Evolutionary conservation across 2,888 invertebrate species (phyloP), one percentile per base, ranked within the genome.

Genomic region (Parapristionchus giblindavisi): DNA sequence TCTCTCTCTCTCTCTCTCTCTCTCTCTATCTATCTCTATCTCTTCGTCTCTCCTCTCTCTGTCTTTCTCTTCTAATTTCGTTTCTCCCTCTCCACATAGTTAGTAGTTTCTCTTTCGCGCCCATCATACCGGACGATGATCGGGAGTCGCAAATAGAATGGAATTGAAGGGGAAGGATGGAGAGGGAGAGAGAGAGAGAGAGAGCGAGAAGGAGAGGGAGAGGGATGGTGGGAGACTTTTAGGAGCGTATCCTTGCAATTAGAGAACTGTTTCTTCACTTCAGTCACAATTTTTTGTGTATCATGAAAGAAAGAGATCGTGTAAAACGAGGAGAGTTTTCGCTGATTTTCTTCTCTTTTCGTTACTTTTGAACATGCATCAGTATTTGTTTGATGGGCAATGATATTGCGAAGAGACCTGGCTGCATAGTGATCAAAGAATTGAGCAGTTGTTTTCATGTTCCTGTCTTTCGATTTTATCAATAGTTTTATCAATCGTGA

Each of bases 1-100:
- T 8, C 24, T 48, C 52, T 32, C 24, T 14, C 32, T 17, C 40
- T 34, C 48, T 75, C 63, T 72, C 70, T 60, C 52, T 32, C 24
- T 14, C 32, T 17, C 40, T 34, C 48, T 75, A 58, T 72, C 70
- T 60, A 61, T 24, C n/a, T 52, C 70, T 60, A 68, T 70, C 58
- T 54, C 48, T 52, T 34, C 54, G 38, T 27, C 65, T 36, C 70
- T 27, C 48, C 63, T 21, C 54, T 63, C 63, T 56, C 70, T 70
- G 70, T 56, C 34, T 43, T 17, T 14, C 43, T 43, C 43, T 17
- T 43, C 43, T 8, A 43, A 14, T 43, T 8, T 8, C 43, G 43
- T 17, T 14, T 43, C 43, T 43, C 43, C 17, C 43, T 14, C 43
- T 14, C 17, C 8, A 43, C 11, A 8, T 14, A 17, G 17, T 43